phyloP scores from a whole-genome alignment of 2,113 vertebrate genomes.

The Uropsilus gracilis region DNA sequence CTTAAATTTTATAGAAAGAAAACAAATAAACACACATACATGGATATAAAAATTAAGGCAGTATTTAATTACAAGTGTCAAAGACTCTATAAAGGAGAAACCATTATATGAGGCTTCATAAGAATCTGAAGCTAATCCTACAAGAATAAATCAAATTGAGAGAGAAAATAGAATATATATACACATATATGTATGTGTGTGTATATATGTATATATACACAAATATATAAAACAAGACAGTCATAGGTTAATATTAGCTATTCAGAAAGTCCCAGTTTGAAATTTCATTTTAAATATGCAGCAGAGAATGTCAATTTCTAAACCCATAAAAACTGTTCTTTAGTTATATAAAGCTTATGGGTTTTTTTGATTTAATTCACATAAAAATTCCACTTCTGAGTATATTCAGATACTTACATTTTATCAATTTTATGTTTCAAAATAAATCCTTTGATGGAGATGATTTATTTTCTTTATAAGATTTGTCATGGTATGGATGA shows the following conservation, averaged over 20 bases:
- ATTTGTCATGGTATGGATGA: neutral
- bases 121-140: neutral
- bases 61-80: neutral
- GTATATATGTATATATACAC: too few species aligned
- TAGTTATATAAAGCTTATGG: neutral
- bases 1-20: neutral
- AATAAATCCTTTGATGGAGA: neutral
- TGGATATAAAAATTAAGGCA: neutral
- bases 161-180: neutral
- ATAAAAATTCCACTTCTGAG: neutral
- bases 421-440: neutral
- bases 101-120: neutral
- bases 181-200: too few species aligned
- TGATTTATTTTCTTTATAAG: neutral
- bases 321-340: neutral
- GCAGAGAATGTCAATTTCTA: neutral
- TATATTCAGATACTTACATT: neutral
- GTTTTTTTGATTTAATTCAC: neutral
- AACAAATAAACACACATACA: neutral
- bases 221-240: neutral
- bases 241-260: neutral
- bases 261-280: neutral
- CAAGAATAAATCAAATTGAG: neutral
- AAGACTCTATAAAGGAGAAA: neutral
- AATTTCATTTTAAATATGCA: neutral